phyloP scores from a whole-genome alignment of 2,888 invertebrate genomes.

The Drosophila cyrtoloma region DNA sequence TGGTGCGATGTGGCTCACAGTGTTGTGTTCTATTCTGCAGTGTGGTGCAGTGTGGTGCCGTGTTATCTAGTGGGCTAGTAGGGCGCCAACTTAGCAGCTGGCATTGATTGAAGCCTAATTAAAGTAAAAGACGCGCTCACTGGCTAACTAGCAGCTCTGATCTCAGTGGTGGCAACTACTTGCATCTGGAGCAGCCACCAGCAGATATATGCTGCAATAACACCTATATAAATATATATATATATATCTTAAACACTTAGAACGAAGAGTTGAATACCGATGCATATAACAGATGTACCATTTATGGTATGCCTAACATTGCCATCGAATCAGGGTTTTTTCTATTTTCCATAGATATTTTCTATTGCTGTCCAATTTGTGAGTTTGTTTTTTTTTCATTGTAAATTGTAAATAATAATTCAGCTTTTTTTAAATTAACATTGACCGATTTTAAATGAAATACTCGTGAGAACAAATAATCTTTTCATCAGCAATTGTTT shows the following conservation, averaged over 20 bases:
- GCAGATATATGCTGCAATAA: conserved; percentile 17
- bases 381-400: not conserved
- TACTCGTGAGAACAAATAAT: not conserved
- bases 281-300: not conserved
- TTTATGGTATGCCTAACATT: not conserved
- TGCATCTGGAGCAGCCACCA: conserved; percentile 47
- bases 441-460: not conserved
- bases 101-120: conserved; percentile 78
- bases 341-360: not conserved
- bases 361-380: not conserved
- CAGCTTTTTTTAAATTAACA: not conserved
- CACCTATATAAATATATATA: not conserved
- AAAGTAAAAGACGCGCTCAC: conserved; percentile 41
- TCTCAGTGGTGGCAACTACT: conserved; percentile 5
- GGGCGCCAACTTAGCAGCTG: conserved; percentile 60
- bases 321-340: not conserved
- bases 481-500: not conserved
- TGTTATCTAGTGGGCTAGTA: conserved; percentile 43
- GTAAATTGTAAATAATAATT: not conserved
- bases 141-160: not conserved
- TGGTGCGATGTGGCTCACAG: not conserved
- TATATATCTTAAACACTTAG: not conserved
- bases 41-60: conserved; percentile 5
- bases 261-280: not conserved
- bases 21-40: conserved; percentile 1